Evolutionary conservation across 2,797 vertebrate species (phyloP).

Genomic region (Galagoides demidoff): DNA sequence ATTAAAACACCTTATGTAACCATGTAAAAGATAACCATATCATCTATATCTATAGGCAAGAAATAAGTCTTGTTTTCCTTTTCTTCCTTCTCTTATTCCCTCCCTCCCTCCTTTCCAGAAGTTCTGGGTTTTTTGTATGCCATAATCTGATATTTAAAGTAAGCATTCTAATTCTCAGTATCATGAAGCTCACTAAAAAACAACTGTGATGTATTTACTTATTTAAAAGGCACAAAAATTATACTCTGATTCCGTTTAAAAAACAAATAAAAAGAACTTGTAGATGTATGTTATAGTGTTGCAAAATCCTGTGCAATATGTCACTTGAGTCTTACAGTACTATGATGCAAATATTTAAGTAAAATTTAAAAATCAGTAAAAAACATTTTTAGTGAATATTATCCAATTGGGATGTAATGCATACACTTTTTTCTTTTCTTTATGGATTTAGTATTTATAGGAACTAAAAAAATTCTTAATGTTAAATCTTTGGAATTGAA

Average conservation of each 20-base stretch:
- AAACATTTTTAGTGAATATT: conserved; percentile 16
- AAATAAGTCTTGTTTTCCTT: background rate
- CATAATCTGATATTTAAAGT: background rate
- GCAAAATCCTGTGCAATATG: conserved; percentile 5
- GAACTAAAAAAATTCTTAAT: background rate
- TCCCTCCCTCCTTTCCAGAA: background rate
- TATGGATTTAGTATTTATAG: conserved; percentile 26
- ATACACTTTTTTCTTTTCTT: background rate
- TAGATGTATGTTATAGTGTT: background rate
- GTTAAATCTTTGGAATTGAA: conserved; percentile 20
- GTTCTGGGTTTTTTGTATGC: background rate
- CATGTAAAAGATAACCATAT: background rate
- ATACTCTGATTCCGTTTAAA: background rate
- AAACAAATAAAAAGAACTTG: background rate
- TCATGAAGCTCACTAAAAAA: background rate
- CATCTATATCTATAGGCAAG: background rate
- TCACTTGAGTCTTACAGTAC: conserved; percentile 18
- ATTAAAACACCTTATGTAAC: conserved; percentile 47
- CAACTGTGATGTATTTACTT: background rate
- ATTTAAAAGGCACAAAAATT: background rate
- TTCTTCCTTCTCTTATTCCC: rapidly evolving
- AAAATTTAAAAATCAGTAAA: conserved; percentile 38
- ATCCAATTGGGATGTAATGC: background rate
- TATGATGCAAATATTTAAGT: conserved; percentile 34
- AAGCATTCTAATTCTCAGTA: conserved; percentile 39